Percentiles rank a stretch among this genome's conserved stretches.
Evolutionary conservation across 2,888 invertebrate genomes (phyloP).

Genomic region (Coelinius sp.): DNA sequence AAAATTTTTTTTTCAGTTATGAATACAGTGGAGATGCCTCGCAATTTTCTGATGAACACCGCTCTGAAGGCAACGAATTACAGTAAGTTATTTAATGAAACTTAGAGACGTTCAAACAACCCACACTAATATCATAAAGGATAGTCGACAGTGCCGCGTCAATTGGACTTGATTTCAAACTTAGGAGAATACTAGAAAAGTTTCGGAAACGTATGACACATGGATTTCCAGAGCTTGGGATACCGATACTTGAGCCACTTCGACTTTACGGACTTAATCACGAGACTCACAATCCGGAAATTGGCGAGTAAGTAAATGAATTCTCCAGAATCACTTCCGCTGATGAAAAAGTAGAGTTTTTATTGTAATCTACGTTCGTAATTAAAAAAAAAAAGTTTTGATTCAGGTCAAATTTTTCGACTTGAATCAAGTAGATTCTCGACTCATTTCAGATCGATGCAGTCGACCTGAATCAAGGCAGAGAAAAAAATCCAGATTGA

Average conservation of each 20-base stretch:
- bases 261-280: slow-evolving; percentile 55
- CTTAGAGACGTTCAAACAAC: slow-evolving; percentile 28
- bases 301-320: slow-evolving; percentile 59
- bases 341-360: too few species aligned
- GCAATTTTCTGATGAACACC: slow-evolving; percentile 61
- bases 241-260: slow-evolving; percentile 62
- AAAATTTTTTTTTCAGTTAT: slow-evolving; percentile 60
- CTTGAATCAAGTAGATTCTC: too few species aligned
- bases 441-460: too few species aligned
- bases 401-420: too few species aligned
- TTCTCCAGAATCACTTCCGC: too few species aligned
- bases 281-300: slow-evolving; percentile 57
- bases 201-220: slow-evolving; percentile 62
- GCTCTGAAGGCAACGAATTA: slow-evolving; percentile 62
- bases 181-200: slow-evolving; percentile 60
- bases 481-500: too few species aligned
- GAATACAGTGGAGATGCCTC: slow-evolving; percentile 62
- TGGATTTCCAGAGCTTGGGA: slow-evolving; percentile 61
- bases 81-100: slow-evolving; percentile 57
- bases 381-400: too few species aligned
- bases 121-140: slow-evolving; percentile 50
- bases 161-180: slow-evolving; percentile 62
- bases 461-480: too few species aligned
- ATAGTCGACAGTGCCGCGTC: slow-evolving; percentile 67
- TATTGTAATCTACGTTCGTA: too few species aligned